Evolutionary conservation across 2,888 invertebrate species (phyloP).

Genomic region (Aromia moschata): DNA sequence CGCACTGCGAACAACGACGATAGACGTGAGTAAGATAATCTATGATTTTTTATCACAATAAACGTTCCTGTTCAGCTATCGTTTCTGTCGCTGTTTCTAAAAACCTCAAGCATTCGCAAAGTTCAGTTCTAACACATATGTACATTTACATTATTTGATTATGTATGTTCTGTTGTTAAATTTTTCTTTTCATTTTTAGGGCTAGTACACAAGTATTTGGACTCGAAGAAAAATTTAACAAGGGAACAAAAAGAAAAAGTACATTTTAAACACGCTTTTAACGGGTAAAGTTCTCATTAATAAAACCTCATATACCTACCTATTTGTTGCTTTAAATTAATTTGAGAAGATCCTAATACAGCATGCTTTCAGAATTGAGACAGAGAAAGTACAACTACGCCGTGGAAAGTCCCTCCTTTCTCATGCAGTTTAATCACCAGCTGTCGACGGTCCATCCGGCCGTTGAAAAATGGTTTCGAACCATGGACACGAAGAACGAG

Average conservation of each 20-base stretch:
- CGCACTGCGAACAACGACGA: background rate
- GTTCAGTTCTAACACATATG: no score
- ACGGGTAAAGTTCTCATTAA: background rate
- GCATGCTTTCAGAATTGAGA: constrained; percentile 20
- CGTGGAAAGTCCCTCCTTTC: constrained; percentile 25
- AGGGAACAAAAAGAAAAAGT: constrained; percentile 14
- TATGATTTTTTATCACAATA: no score
- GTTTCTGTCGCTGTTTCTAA: no score
- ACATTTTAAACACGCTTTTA: background rate
- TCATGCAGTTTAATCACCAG: constrained; percentile 7
- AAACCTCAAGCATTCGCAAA: no score
- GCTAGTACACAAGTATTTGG: background rate
- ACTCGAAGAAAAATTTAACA: constrained; percentile 2
- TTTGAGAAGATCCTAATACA: no score
- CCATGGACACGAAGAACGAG: constrained; percentile 49
- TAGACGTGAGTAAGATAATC: background rate
- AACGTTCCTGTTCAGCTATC: no score
- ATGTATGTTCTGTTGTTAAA: constrained; percentile 22
- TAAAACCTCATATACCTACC: no score
- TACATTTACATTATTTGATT: no score
- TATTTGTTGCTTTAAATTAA: no score
- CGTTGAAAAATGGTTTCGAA: constrained; percentile 53
- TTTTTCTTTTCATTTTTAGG: constrained; percentile 14
- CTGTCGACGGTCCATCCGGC: constrained; percentile 43
- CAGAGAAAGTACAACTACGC: constrained; percentile 20